These are phyloP conservation scores for Perodicticus potto DNA, from an alignment of 2,797 vertebrate genomes.

Conservation along the genomic window DNA sequence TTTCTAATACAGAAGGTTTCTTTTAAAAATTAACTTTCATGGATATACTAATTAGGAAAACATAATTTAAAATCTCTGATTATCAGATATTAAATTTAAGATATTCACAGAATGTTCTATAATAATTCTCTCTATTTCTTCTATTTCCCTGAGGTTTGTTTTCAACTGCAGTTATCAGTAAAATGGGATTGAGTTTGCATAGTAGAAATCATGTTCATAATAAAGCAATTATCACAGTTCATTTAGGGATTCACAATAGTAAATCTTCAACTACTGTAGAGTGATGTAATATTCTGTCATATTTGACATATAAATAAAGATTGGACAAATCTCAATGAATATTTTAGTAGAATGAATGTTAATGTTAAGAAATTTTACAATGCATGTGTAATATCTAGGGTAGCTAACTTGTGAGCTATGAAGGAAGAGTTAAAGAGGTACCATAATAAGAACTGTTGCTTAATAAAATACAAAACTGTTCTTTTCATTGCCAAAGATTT, in stretches of 20 bases:
- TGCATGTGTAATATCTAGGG: neutral
- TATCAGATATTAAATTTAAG: slow-evolving; percentile 13
- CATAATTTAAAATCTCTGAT: neutral
- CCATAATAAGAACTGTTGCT: neutral
- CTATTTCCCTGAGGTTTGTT: neutral
- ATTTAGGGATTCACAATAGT: neutral
- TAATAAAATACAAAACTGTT: neutral
- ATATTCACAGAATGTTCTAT: neutral
- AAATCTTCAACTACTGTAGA: neutral
- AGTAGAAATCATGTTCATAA: neutral
- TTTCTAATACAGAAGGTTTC: neutral
- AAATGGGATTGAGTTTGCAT: neutral
- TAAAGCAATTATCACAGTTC: slow-evolving; percentile 10
- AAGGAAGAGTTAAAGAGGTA: neutral
- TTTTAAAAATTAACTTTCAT: neutral
- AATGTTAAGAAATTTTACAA: neutral
- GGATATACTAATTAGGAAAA: neutral
- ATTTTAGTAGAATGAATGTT: neutral
- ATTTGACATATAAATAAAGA: slow-evolving; percentile 2
- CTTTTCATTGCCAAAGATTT: neutral
- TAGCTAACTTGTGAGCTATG: neutral
- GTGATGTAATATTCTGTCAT: neutral
- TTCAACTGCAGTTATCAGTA: neutral
- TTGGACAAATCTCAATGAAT: neutral
- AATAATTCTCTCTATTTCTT: neutral